Evolutionary conservation across 2,888 invertebrate genomes (phyloP).

Genomic region (Epistrophe grossulariae): DNA sequence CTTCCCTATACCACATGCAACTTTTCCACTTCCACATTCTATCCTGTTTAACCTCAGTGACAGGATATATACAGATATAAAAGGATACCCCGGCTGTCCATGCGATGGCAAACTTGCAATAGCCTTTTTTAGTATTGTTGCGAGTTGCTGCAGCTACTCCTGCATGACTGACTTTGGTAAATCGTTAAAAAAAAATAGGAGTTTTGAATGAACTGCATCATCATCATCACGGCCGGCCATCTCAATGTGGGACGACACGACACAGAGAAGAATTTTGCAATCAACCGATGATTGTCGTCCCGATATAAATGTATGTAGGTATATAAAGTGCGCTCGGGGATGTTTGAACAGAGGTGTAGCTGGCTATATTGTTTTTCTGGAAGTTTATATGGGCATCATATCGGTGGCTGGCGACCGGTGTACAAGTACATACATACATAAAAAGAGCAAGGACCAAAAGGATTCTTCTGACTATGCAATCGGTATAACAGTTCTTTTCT

Average conservation of each 20-base stretch:
- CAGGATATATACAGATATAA: conserved; percentile 24
- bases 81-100: conserved; percentile 29
- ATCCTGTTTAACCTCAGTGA: conserved; percentile 47
- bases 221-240: conserved; percentile 28
- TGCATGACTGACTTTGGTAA: conserved; percentile 39
- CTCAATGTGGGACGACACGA: conserved; percentile 38
- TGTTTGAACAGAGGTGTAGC: conserved; percentile 15
- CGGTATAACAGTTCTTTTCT: conserved; percentile 19
- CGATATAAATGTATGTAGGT: neutral
- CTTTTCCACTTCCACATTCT: conserved; percentile 24
- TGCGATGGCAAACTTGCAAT: conserved; percentile 46
- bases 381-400: neutral
- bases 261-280: conserved; percentile 58
- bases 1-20: neutral
- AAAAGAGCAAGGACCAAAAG: conserved; percentile 6
- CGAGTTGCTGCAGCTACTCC: neutral
- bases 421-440: neutral
- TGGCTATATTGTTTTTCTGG: conserved; percentile 37
- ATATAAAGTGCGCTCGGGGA: conserved; percentile 45
- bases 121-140: conserved; percentile 2
- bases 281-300: conserved; percentile 69
- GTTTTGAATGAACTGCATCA: conserved; percentile 49
- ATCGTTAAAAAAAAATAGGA: conserved; percentile 14
- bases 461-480: conserved; percentile 40
- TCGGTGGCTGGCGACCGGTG: neutral